Evolutionary conservation across 2,888 invertebrate genomes (phyloP).

Genomic region (Muschampia plurimacula): DNA sequence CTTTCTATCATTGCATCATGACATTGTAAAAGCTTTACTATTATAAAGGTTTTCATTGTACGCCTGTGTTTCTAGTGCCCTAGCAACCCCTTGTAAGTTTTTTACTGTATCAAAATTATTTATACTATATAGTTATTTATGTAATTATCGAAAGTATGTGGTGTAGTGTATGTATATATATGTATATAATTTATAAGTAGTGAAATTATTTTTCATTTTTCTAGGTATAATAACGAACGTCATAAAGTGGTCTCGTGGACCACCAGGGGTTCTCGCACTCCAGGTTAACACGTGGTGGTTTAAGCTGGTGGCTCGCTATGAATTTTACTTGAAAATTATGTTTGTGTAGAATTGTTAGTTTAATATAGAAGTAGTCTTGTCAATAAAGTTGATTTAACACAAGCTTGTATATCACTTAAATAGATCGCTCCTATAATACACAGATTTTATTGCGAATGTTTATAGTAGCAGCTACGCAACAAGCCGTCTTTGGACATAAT

Average conservation of each 20-base stretch:
- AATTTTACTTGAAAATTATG: constrained; percentile 3
- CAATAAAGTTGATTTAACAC: constrained; percentile 35
- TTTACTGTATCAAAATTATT: neutral
- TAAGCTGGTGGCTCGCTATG: constrained; percentile 15
- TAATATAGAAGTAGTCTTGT: constrained; percentile 28
- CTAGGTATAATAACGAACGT: constrained; percentile 32
- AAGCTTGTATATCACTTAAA: constrained; percentile 33
- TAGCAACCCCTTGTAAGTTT: too few species aligned
- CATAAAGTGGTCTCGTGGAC: constrained; percentile 28
- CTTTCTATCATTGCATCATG: too few species aligned
- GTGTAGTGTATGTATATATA: neutral
- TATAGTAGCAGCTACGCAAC: constrained; percentile 1
- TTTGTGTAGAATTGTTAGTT: constrained; percentile 22
- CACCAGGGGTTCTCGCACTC: constrained; percentile 32
- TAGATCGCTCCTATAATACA: constrained; percentile 23
- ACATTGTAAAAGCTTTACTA: too few species aligned
- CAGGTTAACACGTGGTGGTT: constrained; percentile 26
- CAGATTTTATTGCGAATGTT: neutral
- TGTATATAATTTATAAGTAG: constrained; percentile 24
- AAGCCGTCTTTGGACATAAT: neutral
- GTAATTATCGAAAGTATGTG: neutral
- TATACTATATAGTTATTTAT: neutral
- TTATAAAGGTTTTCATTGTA: too few species aligned
- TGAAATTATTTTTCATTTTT: constrained; percentile 34
- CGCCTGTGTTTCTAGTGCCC: too few species aligned